A percentile compares a stretch with the other conserved stretches of the same genome.
Conservation (phyloP, 2,888 invertebrate species). For the Archaeoteleia sp. region DNA sequence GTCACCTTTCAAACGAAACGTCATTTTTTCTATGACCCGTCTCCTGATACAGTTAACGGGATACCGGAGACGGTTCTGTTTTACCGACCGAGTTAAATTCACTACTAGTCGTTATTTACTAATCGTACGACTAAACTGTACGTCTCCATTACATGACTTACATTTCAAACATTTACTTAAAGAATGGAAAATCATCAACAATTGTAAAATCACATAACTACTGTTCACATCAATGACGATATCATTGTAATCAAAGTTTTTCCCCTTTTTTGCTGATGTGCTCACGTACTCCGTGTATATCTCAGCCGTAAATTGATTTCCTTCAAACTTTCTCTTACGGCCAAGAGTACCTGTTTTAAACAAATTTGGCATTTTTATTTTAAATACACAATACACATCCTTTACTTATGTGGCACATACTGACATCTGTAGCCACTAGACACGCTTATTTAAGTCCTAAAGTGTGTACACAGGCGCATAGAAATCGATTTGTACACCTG, state of each 20-base stretch:
- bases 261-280: constrained; percentile 1
- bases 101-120: neutral
- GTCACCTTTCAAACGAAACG: constrained; percentile 19
- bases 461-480: too few species aligned
- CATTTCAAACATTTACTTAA: constrained; percentile 15
- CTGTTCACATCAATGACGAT: too few species aligned
- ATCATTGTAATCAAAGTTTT: too few species aligned
- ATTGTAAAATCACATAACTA: neutral
- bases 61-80: constrained; percentile 4
- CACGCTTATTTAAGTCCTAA: too few species aligned
- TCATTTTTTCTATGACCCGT: constrained; percentile 18
- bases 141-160: constrained; percentile 10
- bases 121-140: constrained; percentile 7
- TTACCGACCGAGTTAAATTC: constrained; percentile 6
- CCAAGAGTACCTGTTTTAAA: too few species aligned
- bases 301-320: constrained; percentile 2
- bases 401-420: too few species aligned
- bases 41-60: neutral
- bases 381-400: too few species aligned
- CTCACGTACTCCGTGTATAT: neutral
- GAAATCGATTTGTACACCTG: too few species aligned
- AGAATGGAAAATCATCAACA: constrained; percentile 6
- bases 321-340: constrained; percentile 6
- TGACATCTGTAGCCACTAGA: too few species aligned
- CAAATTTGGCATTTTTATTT: too few species aligned